These are phyloP conservation scores for Tribolium castaneum DNA, from an alignment of 1,140 invertebrate species.

Conservation along the genomic window DNA sequence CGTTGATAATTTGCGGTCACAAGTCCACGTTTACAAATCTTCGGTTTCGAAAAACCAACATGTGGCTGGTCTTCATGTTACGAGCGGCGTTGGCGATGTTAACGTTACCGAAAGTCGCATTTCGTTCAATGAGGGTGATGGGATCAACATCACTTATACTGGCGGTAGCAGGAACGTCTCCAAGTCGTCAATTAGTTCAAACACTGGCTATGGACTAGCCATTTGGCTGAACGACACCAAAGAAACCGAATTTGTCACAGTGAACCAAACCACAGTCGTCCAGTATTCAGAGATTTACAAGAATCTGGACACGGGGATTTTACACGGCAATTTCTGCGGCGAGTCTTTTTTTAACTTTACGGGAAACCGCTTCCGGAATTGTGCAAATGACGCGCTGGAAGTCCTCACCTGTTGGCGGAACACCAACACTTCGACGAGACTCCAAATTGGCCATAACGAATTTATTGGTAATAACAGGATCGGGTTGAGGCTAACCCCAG, in stretches of 20 bases:
- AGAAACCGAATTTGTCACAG: constrained; percentile 80
- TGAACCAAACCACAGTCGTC: constrained; percentile 86
- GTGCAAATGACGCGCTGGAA: constrained; percentile 79
- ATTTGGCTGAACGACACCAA: constrained; percentile 90
- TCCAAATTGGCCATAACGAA: constrained; percentile 88
- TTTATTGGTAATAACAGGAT: constrained; percentile 83
- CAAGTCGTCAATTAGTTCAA: constrained; percentile 80
- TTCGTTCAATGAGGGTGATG: constrained; percentile 91
- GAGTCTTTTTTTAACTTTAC: constrained; percentile 86
- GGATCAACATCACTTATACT: constrained; percentile 90
- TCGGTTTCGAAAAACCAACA: constrained; percentile 89
- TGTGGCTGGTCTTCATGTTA: constrained; percentile 87
- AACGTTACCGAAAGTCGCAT: constrained; percentile 92
- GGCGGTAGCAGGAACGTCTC: constrained; percentile 93
- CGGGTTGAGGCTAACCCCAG: constrained; percentile 83
- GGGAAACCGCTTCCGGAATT: constrained; percentile 85
- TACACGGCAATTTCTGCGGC: constrained; percentile 82
- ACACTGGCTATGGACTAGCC: constrained; percentile 85
- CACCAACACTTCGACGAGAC: constrained; percentile 67
- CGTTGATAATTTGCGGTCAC: constrained; percentile 85
- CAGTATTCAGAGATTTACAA: constrained; percentile 88
- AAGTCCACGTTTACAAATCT: constrained; percentile 82
- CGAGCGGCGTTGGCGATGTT: constrained; percentile 88
- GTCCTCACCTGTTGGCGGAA: constrained; percentile 83
- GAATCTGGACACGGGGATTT: constrained; percentile 86